Conservation (phyloP, 2,797 vertebrate species). For the Ciconia nigra region DNA sequence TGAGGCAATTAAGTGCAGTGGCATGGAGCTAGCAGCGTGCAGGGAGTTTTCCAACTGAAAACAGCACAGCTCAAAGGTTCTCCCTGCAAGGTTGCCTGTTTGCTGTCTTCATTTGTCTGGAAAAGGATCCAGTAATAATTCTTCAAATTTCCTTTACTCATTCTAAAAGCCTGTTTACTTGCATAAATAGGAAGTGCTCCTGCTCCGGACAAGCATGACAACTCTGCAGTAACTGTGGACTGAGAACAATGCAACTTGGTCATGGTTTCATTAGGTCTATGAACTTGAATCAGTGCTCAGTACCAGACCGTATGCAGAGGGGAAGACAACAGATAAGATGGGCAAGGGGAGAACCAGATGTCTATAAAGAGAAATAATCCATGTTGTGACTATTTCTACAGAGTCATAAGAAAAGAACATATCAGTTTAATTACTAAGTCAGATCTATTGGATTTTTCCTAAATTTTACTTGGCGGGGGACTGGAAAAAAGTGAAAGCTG, state of each 20-base stretch:
- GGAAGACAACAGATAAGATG: no score
- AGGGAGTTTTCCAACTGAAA: constrained; percentile 9
- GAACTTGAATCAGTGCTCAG: neutral
- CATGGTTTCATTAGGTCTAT: neutral
- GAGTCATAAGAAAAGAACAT: neutral
- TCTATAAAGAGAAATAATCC: neutral
- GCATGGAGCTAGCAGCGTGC: constrained; percentile 46
- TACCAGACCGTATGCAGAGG: neutral
- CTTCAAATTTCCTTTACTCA: constrained; percentile 31
- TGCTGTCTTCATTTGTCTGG: constrained; percentile 55
- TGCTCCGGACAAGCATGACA: neutral
- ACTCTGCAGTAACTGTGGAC: neutral
- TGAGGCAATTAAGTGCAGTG: constrained; percentile 72
- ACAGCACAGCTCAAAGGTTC: constrained; percentile 26
- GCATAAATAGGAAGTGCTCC: neutral
- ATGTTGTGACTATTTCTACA: neutral
- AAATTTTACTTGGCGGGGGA: neutral
- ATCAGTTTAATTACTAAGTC: neutral
- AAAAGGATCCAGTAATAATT: constrained; percentile 40
- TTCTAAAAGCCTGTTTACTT: constrained; percentile 22
- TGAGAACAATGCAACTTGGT: neutral
- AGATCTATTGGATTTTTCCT: neutral
- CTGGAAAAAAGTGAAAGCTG: neutral
- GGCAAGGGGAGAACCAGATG: neutral
- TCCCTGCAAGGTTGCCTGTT: constrained; percentile 48